Base-by-base conservation (phyloP, 2,797 vertebrate species). In the Paguma larvata region DNA sequence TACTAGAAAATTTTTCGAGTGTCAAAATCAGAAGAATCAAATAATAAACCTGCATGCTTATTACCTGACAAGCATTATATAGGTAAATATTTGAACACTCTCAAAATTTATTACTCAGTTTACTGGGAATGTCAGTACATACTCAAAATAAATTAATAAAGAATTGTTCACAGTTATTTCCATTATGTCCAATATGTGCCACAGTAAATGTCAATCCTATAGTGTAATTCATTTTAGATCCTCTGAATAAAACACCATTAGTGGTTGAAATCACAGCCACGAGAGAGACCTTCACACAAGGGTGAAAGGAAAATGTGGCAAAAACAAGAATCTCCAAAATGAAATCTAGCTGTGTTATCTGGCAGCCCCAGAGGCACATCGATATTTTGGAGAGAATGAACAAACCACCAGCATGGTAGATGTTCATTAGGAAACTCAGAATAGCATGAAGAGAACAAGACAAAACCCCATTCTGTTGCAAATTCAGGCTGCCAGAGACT, bases 241-340 rank as follows among this genome's bases (percentile, higher is more conserved):
- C n/a, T 79, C 85, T 83, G 78, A 95, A 62, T 78, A 85, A 80
- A 88, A 68, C 4, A 48, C 21, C 21, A n/a, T 63, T 73, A 85
- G n/a, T 41, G 48, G 67, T 56, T 68, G 38, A 85, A 79, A 83
- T 65, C 46, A 84, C 59, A 93, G n/a, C 18, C 92, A 67, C 78
- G 21, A 87, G 68, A 48, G 80, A 93, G 59, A 59, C n/a, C 14
- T 95, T 62, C 11, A 34, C 10, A 73, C 48, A 75, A 94, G 67
- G 34, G 59, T 56, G 41, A 63, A 77, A 88, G 32, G 41, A 85
- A 85, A 87, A 85, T 67, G 18, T 87, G 53, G 48, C 44, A 72
- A 80, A 90, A 93, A 63, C 14, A 85, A n/a, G 13, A 82, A 84
- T 65, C 34, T 91, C 68, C 83, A 70, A 95, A 89, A 89, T 80